Evolutionary conservation across 1,140 invertebrate species (phyloP).

Genomic region (Venustaconcha ellipsiformis): DNA sequence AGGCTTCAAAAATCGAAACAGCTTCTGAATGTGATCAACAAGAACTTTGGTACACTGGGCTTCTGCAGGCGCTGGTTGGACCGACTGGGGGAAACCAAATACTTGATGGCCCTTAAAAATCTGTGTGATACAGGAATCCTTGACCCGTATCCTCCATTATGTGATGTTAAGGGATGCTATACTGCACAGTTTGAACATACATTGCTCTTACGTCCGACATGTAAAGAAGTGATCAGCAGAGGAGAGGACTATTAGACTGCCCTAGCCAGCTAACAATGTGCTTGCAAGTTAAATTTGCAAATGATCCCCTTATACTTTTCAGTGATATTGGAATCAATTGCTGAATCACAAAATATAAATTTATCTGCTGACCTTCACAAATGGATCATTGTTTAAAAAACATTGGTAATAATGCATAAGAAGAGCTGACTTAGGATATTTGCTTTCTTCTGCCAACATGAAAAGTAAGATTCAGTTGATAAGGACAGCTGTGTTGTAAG

Average conservation of each 20-base stretch:
- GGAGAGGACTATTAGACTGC: conserved; percentile 90
- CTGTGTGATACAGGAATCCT: conserved; percentile 91
- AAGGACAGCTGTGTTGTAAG: no score
- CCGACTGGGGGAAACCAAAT: conserved; percentile 95
- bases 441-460: no score
- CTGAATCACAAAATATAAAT: no score
- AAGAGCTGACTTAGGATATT: no score
- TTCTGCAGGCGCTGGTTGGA: conserved; percentile 99
- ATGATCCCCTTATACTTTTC: no score
- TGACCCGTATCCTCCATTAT: conserved; percentile 97
- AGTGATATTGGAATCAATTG: no score
- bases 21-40: conserved; percentile 94
- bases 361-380: no score
- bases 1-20: conserved; percentile 84
- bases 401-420: no score
- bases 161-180: conserved; percentile 97
- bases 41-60: conserved; percentile 97
- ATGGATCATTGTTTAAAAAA: no score
- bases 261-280: background rate
- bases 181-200: conserved; percentile 99
- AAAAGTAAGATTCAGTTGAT: no score
- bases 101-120: conserved; percentile 98
- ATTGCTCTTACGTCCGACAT: conserved; percentile 95
- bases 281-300: no score
- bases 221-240: conserved; percentile 97